Evolutionary conservation across 2,888 invertebrate genomes (phyloP), one percentile per base, ranked within the genome.

Genomic region (Nudaria mundana): DNA sequence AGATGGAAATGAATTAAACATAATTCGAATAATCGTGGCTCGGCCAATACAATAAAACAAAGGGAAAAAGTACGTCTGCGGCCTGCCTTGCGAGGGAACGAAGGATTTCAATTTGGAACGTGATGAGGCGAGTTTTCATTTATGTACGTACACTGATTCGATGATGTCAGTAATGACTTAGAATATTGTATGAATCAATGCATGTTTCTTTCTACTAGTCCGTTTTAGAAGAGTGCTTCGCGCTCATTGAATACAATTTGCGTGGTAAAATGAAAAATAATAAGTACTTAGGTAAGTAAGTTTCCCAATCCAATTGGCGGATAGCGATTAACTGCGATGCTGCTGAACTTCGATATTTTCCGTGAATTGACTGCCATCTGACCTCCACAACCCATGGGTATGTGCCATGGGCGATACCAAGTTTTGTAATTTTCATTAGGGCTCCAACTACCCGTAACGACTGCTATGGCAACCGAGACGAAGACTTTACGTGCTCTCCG

Each of bases 31-130:
- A 88, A 87, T 87, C 85, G 86, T 78, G 79, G 63, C 71, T 71
- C 74, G 72, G 71, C 75, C 77, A 75, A 79, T 82, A 79, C 77
- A 81, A 84, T 75, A 85, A 85, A 81, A 85, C 84, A 87, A 86
- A 85, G 76, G 81, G 80, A 75, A 79, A 76, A 79, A 76, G 76
- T 76, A 70, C 66, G 65, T 66, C 71, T 77, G 81, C 77, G 81
- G 81, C 79, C 67, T 67, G 71, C 71, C 60, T 69, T 64, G 65
- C 66, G 77, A 73, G 76, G 77, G 76, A 76, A 78, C 71, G 75
- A 77, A 81, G 84, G 86, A 89, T 89, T 89, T 84, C 88, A 89
- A 88, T 88, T 86, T 84, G 80, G 85, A 84, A 89, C 89, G 89
- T 88, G 89, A 89, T 87, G 85, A 81, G 80, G 74, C 79, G 77